Evolutionary conservation across 2,888 invertebrate genomes (phyloP).

Genomic region (Acronicta alni): DNA sequence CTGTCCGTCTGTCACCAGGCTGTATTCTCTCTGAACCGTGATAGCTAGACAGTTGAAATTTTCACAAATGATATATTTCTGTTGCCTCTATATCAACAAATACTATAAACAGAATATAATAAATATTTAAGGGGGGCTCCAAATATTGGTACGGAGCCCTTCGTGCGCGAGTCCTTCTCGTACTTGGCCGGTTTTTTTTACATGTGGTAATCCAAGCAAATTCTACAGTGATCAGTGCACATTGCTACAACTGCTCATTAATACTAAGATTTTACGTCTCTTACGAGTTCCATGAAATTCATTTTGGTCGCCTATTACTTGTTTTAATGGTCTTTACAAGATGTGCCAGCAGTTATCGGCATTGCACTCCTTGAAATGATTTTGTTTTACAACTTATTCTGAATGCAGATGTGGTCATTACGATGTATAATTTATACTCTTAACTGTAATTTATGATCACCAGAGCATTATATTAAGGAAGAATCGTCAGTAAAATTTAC

Average conservation of each 20-base stretch:
- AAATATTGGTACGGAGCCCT: no score
- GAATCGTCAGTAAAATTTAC: no score
- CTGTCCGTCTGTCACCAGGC: no score
- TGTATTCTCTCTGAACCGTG: no score
- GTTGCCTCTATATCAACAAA: no score
- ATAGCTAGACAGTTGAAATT: no score
- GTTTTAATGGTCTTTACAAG: conserved; percentile 26
- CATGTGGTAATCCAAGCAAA: background rate
- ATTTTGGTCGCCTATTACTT: conserved; percentile 26
- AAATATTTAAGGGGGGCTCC: no score
- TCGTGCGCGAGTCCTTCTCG: no score
- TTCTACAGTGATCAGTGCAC: conserved; percentile 12
- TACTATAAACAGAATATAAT: no score
- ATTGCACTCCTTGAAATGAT: conserved; percentile 26
- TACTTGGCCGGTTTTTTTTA: no score
- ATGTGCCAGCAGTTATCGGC: conserved; percentile 50
- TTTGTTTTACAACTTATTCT: conserved; percentile 32
- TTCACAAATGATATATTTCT: no score
- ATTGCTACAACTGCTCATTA: conserved; percentile 24
- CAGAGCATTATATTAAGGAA: no score
- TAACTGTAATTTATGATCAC: background rate
- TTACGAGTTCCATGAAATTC: conserved; percentile 44
- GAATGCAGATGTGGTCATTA: conserved; percentile 5
- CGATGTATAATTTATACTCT: conserved; percentile 1
- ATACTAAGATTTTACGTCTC: conserved; percentile 16